Evolutionary conservation across 2,888 invertebrate genomes (phyloP).

Genomic region (Andrena marginata): DNA sequence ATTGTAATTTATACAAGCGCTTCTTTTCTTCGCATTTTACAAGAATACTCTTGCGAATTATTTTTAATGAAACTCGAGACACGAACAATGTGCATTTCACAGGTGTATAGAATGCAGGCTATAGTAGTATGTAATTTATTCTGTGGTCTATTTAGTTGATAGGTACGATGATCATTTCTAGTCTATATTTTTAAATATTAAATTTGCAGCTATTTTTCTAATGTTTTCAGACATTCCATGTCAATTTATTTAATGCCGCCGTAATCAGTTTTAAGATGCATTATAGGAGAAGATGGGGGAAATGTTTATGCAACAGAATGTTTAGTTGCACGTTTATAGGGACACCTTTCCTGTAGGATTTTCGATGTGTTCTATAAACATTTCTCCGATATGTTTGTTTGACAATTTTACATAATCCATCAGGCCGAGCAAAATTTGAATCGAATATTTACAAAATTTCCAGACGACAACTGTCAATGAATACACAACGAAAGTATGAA

Average conservation of each 20-base stretch:
- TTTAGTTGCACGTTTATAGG: slow-evolving; percentile 28
- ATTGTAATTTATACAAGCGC: slow-evolving; percentile 23
- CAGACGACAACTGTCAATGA: slow-evolving; percentile 30
- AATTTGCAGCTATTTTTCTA: slow-evolving; percentile 48
- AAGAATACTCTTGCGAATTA: slow-evolving; percentile 15
- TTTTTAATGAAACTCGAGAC: slow-evolving; percentile 13
- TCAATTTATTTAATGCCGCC: slow-evolving; percentile 42
- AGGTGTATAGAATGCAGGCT: slow-evolving; percentile 29
- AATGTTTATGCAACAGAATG: slow-evolving; percentile 34
- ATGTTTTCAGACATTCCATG: slow-evolving; percentile 60
- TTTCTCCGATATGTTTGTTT: background rate
- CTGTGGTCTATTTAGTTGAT: slow-evolving; percentile 47
- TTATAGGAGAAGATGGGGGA: background rate
- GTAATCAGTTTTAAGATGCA: slow-evolving; percentile 31
- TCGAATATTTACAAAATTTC: slow-evolving; percentile 37
- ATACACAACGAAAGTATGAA: slow-evolving; percentile 43
- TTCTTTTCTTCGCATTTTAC: slow-evolving; percentile 32
- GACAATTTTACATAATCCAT: slow-evolving; percentile 29
- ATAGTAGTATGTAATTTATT: slow-evolving; percentile 43
- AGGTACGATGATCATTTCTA: slow-evolving; percentile 57
- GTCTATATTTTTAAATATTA: slow-evolving; percentile 58
- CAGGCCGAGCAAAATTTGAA: slow-evolving; percentile 28
- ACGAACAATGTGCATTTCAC: slow-evolving; percentile 43
- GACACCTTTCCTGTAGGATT: slow-evolving; percentile 3
- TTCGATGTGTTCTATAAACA: slow-evolving; percentile 18